Evolutionary conservation across 1,140 invertebrate genomes (phyloP).

Genomic region (Cotesia chilonis): DNA sequence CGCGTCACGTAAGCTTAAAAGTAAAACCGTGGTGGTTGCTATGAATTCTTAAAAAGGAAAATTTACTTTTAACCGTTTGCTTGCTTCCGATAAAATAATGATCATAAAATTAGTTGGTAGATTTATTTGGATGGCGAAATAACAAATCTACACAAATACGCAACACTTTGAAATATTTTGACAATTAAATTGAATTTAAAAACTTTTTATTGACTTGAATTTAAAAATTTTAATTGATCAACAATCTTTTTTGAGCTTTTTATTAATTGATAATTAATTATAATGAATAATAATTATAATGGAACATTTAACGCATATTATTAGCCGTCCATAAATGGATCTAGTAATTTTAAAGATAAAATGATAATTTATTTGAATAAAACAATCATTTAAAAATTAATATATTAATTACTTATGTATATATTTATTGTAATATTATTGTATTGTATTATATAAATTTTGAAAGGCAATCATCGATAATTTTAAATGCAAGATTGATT

Average conservation of each 20-base stretch:
- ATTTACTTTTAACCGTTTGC: background rate
- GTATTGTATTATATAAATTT: background rate
- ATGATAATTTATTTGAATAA: background rate
- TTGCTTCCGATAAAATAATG: background rate
- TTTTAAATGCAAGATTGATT: slow-evolving; percentile 18
- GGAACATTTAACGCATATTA: slow-evolving; percentile 1
- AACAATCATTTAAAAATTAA: background rate
- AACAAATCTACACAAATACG: too few species aligned
- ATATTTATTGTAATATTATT: background rate
- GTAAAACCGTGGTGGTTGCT: background rate
- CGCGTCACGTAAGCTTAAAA: background rate
- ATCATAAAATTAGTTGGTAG: too few species aligned
- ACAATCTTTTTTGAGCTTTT: background rate
- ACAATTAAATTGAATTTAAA: too few species aligned
- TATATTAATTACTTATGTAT: background rate
- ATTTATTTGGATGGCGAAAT: too few species aligned
- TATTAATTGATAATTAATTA: background rate
- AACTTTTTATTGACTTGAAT: too few species aligned
- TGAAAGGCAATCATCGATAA: slow-evolving; percentile 25
- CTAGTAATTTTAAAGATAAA: slow-evolving; percentile 7
- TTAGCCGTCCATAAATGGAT: slow-evolving; percentile 28
- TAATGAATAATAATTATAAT: background rate
- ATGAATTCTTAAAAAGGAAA: background rate
- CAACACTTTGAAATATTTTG: too few species aligned
- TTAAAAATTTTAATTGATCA: too few species aligned